phyloP scores from a whole-genome alignment of 2,888 invertebrate species.

The Petrophora chlorosata region DNA sequence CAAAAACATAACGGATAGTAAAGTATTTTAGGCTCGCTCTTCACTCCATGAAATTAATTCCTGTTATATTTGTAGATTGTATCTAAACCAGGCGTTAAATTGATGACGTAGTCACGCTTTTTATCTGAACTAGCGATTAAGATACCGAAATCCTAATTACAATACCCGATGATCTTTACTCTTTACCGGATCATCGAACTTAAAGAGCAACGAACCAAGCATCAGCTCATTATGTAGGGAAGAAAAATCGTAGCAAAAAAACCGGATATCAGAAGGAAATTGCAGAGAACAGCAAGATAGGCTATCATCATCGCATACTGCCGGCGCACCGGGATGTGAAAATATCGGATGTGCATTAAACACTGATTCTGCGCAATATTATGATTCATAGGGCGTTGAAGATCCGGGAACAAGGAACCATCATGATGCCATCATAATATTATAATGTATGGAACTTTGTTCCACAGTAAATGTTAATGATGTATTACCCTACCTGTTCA shows the following conservation, averaged over 20 bases:
- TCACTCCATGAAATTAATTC: conserved; percentile 9
- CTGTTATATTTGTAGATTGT: not conserved
- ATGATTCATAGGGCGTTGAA: conserved; percentile 9
- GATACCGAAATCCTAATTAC: conserved; percentile 10
- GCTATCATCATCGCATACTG: conserved; percentile 38
- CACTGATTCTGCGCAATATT: not conserved
- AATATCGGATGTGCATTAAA: conserved; percentile 30
- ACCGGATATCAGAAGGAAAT: conserved; percentile 35
- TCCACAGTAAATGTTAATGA: too few species aligned
- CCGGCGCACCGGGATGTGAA: conserved; percentile 40
- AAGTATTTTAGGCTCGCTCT: not conserved
- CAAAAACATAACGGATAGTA: not conserved
- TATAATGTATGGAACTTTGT: too few species aligned
- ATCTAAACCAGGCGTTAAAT: conserved; percentile 19
- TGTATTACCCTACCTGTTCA: too few species aligned
- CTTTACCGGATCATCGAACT: conserved; percentile 17
- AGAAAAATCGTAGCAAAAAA: conserved; percentile 13
- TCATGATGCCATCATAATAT: too few species aligned
- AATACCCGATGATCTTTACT: conserved; percentile 7
- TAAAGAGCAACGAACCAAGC: conserved; percentile 19
- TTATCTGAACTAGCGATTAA: conserved; percentile 11
- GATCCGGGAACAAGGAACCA: conserved; percentile 18
- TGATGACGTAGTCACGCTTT: conserved; percentile 12
- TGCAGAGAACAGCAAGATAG: conserved; percentile 22
- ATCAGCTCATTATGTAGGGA: not conserved